Evolutionary conservation across 2,888 invertebrate genomes (phyloP).

Genomic region (Drosophila neotestacea): DNA sequence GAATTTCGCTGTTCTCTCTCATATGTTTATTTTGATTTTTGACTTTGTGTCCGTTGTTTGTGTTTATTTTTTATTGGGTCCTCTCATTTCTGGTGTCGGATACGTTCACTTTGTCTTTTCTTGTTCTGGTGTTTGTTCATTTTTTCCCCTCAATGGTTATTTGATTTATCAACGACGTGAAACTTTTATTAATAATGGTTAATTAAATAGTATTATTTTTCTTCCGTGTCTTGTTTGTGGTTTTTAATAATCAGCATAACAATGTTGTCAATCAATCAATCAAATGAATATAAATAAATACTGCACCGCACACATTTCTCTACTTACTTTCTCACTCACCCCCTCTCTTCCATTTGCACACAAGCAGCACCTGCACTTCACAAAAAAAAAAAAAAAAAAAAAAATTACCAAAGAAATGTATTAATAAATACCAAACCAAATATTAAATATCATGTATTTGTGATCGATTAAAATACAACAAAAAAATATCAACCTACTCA

Average conservation of each 20-base stretch:
- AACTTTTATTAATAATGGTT: conserved; percentile 1
- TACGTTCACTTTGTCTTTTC: conserved; percentile 24
- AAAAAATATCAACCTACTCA: conserved; percentile 13
- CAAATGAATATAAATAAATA: conserved; percentile 26
- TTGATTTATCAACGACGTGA: conserved; percentile 33
- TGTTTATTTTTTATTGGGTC: conserved; percentile 16
- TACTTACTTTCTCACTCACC: conserved; percentile 7
- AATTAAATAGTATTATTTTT: conserved; percentile 3
- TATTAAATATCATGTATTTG: conserved; percentile 32
- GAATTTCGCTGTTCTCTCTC: conserved; percentile 16
- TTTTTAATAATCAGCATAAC: conserved; percentile 40
- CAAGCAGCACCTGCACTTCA: conserved; percentile 49
- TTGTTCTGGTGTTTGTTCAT: conserved; percentile 19
- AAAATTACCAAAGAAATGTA: conserved; percentile 1
- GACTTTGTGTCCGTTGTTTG: conserved; percentile 10
- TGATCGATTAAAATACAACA: conserved; percentile 17
- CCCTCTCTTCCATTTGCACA: conserved; percentile 27
- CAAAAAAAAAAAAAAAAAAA: conserved; percentile 15
- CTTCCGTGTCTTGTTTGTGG: conserved; percentile 49
- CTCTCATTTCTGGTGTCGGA: conserved; percentile 42
- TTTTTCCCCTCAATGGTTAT: conserved; percentile 25
- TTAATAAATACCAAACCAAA: conserved; percentile 9
- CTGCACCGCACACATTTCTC: conserved; percentile 44
- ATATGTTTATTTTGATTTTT: conserved; percentile 17
- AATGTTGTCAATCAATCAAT: conserved; percentile 23